A percentile compares a stretch with the other conserved stretches of the same genome.
These are phyloP conservation scores for Pseudeuparius sepicola DNA, from an alignment of 2,888 invertebrate genomes.

Conservation along the genomic window DNA sequence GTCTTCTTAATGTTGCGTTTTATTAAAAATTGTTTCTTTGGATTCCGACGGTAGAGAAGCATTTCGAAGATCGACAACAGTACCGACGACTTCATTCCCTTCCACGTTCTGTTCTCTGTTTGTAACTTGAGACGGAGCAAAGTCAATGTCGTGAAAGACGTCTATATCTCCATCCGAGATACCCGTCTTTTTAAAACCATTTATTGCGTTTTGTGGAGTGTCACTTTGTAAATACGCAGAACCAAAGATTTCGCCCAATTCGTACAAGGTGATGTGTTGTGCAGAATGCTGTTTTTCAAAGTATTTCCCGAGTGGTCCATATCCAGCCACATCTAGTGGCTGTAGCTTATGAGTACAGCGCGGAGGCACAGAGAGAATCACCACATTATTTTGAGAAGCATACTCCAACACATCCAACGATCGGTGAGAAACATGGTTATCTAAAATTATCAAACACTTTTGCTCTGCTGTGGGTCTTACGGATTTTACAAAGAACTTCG, in stretches of 20 bases:
- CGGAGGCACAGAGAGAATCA: background rate
- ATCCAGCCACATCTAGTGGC: conserved; percentile 10
- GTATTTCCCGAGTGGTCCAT: conserved; percentile 12
- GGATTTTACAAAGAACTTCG: background rate
- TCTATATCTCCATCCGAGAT: conserved; percentile 3
- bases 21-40: no score
- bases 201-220: conserved; percentile 6
- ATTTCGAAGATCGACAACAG: no score
- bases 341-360: no score
- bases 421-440: background rate
- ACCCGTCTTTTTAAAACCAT: background rate
- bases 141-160: background rate
- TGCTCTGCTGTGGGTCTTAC: conserved; percentile 3
- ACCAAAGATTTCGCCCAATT: conserved; percentile 9
- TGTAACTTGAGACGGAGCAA: no score
- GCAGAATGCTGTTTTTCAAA: conserved; percentile 11
- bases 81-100: no score
- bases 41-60: no score
- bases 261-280: conserved; percentile 8
- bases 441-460: conserved; percentile 5
- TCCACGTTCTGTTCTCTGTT: no score
- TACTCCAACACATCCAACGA: conserved; percentile 1
- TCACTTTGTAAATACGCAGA: conserved; percentile 10
- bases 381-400: conserved; percentile 2
- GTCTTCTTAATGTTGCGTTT: no score